Evolutionary conservation across 2,888 invertebrate species (phyloP), one percentile per base, ranked within the genome.

Genomic region (Sericinus montela): DNA sequence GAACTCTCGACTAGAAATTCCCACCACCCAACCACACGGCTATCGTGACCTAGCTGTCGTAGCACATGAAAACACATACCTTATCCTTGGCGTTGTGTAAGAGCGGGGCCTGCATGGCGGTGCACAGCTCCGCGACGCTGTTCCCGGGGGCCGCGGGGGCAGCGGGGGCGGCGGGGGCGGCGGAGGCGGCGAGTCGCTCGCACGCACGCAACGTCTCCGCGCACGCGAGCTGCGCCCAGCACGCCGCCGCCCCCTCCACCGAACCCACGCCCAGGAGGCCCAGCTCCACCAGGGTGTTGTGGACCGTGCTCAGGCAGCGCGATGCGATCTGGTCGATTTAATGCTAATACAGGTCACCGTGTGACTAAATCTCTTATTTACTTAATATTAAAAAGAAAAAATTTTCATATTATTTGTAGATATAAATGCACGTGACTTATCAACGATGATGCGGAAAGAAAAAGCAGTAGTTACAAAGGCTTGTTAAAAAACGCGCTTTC

Each of bases 191-290:
- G 3, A 90, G 73, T 32, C 86, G 88, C 60, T 95, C 94, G 74
- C 97, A 97, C 1, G 94, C 93, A 42, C 95, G 92, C 45, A 98
- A 80, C 1, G 97, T 95, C 81, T 98, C 98, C 51, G 97, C 90
- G 53, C 96, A 95, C 52, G 97, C 97, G 0, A 98, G 91, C 69
- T 97, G 97, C 50, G 97, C 93, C 98, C 98, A 98, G 72, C 97
- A 97, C 28, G 95, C 93, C 1, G 96, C 89, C 0, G 97, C 95
- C 30, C 98, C 98, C 14, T 93, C 92, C 23, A 95, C 94, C 46
- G 93, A 91, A 41, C 90, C 90, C 16, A 97, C 92, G 69, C 96
- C 95, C 14, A 98, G 87, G 32, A 97, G 90, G 19, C 92, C 91
- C 42, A 98, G 80, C 80, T 98, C 98, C 45, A 95, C 93, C 34